Percentiles rank a stretch among this genome's conserved stretches.
Evolutionary conservation across 2,888 invertebrate genomes (phyloP).

Genomic region (Cantharis nigra): DNA sequence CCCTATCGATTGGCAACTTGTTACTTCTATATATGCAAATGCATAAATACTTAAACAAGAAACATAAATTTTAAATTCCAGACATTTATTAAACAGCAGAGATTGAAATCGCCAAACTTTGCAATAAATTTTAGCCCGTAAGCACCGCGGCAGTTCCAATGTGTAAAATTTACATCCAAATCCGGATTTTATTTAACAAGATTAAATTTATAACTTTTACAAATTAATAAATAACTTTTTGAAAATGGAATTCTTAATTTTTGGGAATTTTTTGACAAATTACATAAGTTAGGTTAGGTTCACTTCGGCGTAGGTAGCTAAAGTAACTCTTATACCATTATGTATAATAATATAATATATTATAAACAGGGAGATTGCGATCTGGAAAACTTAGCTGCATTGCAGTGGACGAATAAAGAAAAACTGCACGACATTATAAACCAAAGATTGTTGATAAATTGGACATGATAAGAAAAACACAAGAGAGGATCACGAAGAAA

Average conservation of each 20-base stretch:
- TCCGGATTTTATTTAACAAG: not conserved
- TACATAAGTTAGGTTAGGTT: not conserved
- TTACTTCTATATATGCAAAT: conserved; percentile 23
- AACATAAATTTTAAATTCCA: conserved; percentile 9
- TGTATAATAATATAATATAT: not conserved
- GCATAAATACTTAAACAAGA: conserved; percentile 1
- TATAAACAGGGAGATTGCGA: not conserved
- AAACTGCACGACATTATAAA: not conserved
- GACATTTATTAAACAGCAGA: not conserved
- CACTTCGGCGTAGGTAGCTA: not conserved
- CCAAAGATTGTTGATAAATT: not conserved
- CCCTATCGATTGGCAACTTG: conserved; percentile 19
- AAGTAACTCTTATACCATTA: not conserved
- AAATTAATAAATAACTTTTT: not conserved
- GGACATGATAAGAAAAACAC: not conserved
- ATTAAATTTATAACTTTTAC: not conserved
- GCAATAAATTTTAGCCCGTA: not conserved
- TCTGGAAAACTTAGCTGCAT: not conserved
- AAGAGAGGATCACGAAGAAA: not conserved
- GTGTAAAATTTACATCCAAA: not conserved
- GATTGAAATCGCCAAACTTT: not conserved
- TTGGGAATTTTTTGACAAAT: not conserved
- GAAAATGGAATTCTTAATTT: not conserved
- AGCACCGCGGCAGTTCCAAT: not conserved
- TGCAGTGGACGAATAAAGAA: not conserved